Evolutionary conservation across 2,888 invertebrate genomes (phyloP).

Genomic region (Synergus itoensis): DNA sequence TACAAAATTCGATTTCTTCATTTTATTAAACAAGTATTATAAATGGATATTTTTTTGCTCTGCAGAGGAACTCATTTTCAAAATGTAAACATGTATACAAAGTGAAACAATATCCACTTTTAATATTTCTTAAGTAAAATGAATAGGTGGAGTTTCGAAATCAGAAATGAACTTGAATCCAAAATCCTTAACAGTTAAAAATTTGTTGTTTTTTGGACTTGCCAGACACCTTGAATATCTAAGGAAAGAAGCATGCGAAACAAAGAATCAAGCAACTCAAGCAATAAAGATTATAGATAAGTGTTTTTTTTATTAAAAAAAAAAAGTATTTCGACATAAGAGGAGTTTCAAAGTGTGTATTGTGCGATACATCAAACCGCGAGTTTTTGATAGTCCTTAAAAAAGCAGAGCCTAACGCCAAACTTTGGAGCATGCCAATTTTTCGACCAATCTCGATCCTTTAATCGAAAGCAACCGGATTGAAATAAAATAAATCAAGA

Average conservation of each 20-base stretch:
- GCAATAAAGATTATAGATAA: neutral
- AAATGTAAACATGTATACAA: no score
- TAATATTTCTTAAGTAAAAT: no score
- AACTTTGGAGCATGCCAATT: neutral
- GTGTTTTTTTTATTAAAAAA: slow-evolving; percentile 36
- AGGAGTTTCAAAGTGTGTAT: slow-evolving; percentile 18
- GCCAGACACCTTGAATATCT: neutral
- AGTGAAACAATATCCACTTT: no score
- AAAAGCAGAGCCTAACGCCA: slow-evolving; percentile 17
- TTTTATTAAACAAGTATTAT: no score
- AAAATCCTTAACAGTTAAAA: no score
- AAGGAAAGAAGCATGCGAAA: neutral
- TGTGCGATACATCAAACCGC: slow-evolving; percentile 10
- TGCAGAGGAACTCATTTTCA: no score
- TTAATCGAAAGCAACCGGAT: neutral
- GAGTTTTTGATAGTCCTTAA: slow-evolving; percentile 30
- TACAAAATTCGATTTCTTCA: no score
- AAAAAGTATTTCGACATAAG: slow-evolving; percentile 38
- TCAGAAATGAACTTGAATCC: no score
- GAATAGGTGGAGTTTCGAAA: no score
- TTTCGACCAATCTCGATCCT: neutral
- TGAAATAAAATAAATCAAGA: slow-evolving; percentile 22
- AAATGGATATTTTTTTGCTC: no score
- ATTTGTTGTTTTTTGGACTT: no score
- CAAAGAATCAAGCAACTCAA: neutral